A percentile compares a stretch with the other conserved stretches of the same genome.
Conservation (phyloP, 2,888 invertebrate species). For the Lysandra bellargus region DNA sequence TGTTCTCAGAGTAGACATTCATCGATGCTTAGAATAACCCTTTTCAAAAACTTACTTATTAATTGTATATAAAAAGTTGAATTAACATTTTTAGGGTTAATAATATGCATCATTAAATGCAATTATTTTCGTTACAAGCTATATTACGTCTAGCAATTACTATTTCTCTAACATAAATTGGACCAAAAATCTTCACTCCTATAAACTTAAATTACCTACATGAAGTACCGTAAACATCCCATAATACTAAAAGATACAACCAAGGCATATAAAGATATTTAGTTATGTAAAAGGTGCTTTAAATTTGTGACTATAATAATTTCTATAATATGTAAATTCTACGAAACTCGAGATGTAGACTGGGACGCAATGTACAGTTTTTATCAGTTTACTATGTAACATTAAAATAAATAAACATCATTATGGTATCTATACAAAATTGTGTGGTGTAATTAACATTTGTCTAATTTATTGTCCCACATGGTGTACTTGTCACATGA, state of each 20-base stretch:
- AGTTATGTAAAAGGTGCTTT: slow-evolving; percentile 24
- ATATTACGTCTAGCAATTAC: slow-evolving; percentile 42
- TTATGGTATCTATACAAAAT: slow-evolving; percentile 12
- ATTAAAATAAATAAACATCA: slow-evolving; percentile 12
- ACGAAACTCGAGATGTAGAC: background rate
- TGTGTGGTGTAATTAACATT: background rate
- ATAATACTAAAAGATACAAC: slow-evolving; percentile 40
- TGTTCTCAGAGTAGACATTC: background rate
- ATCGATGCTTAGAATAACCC: background rate
- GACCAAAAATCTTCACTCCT: slow-evolving; percentile 56
- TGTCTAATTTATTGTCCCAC: slow-evolving; percentile 3
- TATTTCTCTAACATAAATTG: slow-evolving; percentile 62
- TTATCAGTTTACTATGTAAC: background rate
- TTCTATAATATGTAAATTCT: background rate
- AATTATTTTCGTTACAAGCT: slow-evolving; percentile 29
- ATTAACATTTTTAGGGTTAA: background rate
- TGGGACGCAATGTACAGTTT: slow-evolving; percentile 19
- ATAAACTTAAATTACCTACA: slow-evolving; percentile 49
- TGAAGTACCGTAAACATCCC: slow-evolving; percentile 48
- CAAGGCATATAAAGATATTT: slow-evolving; percentile 25
- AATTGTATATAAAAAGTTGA: background rate
- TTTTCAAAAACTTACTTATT: background rate
- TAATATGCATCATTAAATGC: slow-evolving; percentile 26
- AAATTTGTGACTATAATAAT: slow-evolving; percentile 10
- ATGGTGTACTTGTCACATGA: slow-evolving; percentile 1